These are phyloP conservation scores for Drosophila tani DNA, from an alignment of 1,140 invertebrate genomes.

Conservation along the genomic window DNA sequence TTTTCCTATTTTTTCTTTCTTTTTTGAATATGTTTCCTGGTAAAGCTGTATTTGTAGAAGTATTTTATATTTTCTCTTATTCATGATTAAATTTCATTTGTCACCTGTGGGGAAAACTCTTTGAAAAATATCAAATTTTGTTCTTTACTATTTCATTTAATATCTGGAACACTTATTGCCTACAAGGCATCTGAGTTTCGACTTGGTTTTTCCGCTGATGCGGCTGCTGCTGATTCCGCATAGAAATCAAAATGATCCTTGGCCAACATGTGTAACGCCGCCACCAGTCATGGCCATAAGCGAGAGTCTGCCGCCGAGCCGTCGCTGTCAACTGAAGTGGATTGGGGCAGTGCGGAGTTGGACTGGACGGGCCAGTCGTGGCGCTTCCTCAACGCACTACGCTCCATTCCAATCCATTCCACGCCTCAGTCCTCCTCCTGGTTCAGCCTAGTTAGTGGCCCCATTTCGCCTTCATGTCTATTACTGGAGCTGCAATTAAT, in stretches of 20 bases:
- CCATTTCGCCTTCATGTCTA: conserved; percentile 54
- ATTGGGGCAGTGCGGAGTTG: conserved; percentile 17
- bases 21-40: neutral
- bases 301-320: conserved; percentile 44
- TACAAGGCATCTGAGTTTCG: conserved; percentile 27
- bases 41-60: neutral
- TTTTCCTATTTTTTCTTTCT: neutral
- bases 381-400: conserved; percentile 51
- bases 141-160: neutral
- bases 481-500: conserved; percentile 48
- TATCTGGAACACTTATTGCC: neutral
- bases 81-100: neutral
- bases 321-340: conserved; percentile 25
- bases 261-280: conserved; percentile 40
- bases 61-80: no score
- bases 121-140: neutral
- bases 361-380: conserved; percentile 40
- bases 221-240: conserved; percentile 33
- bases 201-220: conserved; percentile 6
- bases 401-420: conserved; percentile 20
- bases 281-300: conserved; percentile 58
- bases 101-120: neutral
- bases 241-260: conserved; percentile 75
- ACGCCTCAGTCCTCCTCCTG: conserved; percentile 2
- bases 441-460: conserved; percentile 53